Evolutionary conservation across 2,888 invertebrate genomes (phyloP).

Genomic region (Cephus rjabovi): DNA sequence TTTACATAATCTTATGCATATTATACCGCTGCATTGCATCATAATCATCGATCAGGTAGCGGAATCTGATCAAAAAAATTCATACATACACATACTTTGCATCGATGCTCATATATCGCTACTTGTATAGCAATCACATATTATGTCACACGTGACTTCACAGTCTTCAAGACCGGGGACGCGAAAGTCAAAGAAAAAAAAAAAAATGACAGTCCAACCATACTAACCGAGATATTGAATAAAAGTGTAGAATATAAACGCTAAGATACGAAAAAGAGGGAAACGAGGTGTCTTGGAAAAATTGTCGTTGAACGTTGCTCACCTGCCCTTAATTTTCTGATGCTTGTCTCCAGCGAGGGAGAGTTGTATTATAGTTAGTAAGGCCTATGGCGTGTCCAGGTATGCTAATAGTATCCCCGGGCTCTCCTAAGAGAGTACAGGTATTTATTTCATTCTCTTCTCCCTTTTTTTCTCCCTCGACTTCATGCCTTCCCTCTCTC

Average conservation of each 20-base stretch:
- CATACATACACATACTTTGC: background rate
- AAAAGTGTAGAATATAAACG: background rate
- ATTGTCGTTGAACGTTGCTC: conserved; percentile 14
- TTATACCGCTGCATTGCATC: background rate
- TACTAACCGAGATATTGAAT: background rate
- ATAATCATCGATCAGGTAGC: background rate
- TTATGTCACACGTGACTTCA: background rate
- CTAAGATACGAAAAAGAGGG: background rate
- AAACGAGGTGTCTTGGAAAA: background rate
- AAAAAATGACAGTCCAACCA: conserved; percentile 15
- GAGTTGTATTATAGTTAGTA: background rate
- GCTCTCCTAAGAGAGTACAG: background rate
- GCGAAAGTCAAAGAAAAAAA: background rate
- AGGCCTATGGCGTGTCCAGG: conserved; percentile 40
- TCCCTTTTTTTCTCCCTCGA: conserved; percentile 15
- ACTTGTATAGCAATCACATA: background rate
- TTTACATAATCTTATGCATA: background rate
- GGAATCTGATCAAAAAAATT: background rate
- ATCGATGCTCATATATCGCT: background rate
- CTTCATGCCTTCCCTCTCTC: conserved; percentile 1
- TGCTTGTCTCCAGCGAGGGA: conserved; percentile 39
- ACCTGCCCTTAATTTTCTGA: conserved; percentile 55
- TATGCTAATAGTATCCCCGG: conserved; percentile 46
- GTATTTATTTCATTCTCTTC: background rate
- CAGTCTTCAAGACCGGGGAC: background rate